Percentiles rank a stretch among this genome's conserved stretches.
Evolutionary conservation across 2,888 invertebrate genomes (phyloP).

Genomic region (Alviniconcha strummeri): DNA sequence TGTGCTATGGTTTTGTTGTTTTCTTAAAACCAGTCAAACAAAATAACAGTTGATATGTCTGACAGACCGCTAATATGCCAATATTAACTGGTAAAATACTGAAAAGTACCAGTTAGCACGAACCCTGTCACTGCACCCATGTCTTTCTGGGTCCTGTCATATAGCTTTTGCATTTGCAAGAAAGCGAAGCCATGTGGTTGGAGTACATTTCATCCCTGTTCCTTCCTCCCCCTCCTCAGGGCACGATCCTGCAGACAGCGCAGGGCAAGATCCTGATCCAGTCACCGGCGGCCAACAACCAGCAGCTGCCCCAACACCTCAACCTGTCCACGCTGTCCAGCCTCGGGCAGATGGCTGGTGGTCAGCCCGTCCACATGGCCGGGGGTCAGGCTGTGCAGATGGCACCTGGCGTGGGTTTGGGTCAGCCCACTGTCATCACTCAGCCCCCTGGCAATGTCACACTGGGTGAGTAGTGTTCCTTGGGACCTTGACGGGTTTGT

Average conservation of each 20-base stretch:
- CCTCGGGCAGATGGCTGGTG: conserved; percentile 47
- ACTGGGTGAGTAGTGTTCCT: background rate
- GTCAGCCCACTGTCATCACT: conserved; percentile 23
- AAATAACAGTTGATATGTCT: too few relatives aligned
- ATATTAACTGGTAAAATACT: too few relatives aligned
- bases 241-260: conserved; percentile 62
- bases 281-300: conserved; percentile 45
- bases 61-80: too few relatives aligned
- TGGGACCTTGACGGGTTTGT: too few relatives aligned
- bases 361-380: conserved; percentile 17
- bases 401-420: conserved; percentile 25
- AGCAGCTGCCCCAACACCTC: conserved; percentile 48
- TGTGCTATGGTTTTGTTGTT: too few relatives aligned
- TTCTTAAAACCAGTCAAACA: too few relatives aligned
- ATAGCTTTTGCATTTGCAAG: background rate
- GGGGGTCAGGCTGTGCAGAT: conserved; percentile 20
- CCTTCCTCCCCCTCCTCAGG: conserved; percentile 46
- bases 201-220: too few relatives aligned
- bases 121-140: too few relatives aligned
- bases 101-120: too few relatives aligned
- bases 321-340: conserved; percentile 44
- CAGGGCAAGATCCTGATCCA: conserved; percentile 52
- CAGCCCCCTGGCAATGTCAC: conserved; percentile 22
- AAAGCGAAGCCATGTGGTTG: too few relatives aligned
- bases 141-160: too few relatives aligned